A percentile compares a stretch with the other conserved stretches of the same genome.
Conservation (phyloP, 2,888 invertebrate genomes). For the Lepeophtheirus nordmannii region DNA sequence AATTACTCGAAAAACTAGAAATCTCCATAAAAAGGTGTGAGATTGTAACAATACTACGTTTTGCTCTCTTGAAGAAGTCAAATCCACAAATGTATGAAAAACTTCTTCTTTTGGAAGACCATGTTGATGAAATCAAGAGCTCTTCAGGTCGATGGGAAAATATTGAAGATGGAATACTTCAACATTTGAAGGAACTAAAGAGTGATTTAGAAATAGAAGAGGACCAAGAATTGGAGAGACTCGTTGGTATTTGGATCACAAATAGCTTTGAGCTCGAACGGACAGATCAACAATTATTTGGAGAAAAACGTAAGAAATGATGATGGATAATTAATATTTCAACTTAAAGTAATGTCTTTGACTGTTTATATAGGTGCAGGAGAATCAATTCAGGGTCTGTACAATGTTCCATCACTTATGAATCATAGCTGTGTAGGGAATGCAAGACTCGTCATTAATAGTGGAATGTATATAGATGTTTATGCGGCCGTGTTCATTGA, state of each 20-base stretch:
- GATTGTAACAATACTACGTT: neutral
- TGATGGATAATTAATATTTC: too few relatives aligned
- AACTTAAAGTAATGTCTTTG: too few relatives aligned
- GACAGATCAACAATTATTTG: neutral
- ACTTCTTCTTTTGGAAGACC: neutral
- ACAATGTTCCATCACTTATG: neutral
- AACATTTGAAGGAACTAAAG: neutral
- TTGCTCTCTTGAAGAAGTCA: neutral
- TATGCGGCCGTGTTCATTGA: neutral
- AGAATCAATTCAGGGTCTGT: conserved; percentile 2
- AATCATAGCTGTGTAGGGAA: neutral
- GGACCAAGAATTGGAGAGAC: neutral
- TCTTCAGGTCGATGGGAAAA: neutral
- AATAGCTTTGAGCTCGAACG: conserved; percentile 11
- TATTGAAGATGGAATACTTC: neutral
- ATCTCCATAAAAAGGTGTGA: neutral
- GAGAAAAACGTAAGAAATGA: neutral
- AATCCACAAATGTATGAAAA: neutral
- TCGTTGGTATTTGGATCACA: conserved; percentile 9
- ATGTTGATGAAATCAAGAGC: conserved; percentile 4
- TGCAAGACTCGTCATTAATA: neutral
- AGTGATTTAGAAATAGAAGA: neutral
- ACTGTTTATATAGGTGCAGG: too few relatives aligned
- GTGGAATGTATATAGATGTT: neutral
- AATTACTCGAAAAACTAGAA: neutral